Evolutionary conservation across 1,140 invertebrate species (phyloP).

Genomic region (Saccostrea cuccullata): DNA sequence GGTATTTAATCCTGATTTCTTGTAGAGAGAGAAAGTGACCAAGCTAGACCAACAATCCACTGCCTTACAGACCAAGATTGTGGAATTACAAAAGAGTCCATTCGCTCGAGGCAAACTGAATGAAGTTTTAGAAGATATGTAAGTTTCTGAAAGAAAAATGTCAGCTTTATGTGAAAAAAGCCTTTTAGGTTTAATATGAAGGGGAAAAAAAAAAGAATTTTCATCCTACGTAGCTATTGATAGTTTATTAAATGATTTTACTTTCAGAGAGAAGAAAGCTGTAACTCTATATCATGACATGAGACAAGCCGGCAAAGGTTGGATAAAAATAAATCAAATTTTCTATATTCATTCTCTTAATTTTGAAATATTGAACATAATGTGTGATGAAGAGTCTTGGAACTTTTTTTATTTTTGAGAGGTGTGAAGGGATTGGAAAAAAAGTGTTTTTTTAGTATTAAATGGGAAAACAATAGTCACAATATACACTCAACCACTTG

Average conservation of each 20-base stretch:
- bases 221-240: neutral
- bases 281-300: slow-evolving; percentile 63
- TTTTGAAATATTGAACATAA: neutral
- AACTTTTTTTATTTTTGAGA: no score
- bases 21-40: slow-evolving; percentile 63
- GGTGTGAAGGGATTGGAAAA: no score
- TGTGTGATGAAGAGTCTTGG: no score
- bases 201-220: neutral
- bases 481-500: no score
- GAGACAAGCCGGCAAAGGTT: slow-evolving; percentile 62
- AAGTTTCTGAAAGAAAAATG: slow-evolving; percentile 44
- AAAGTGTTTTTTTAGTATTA: no score
- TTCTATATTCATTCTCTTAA: neutral
- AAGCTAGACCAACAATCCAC: slow-evolving; percentile 64
- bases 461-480: no score
- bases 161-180: neutral
- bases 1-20: slow-evolving; percentile 31
- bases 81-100: slow-evolving; percentile 73
- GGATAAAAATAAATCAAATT: neutral
- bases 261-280: slow-evolving; percentile 61
- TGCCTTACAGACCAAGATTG: slow-evolving; percentile 70
- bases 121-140: slow-evolving; percentile 69
- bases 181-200: neutral
- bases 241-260: neutral
- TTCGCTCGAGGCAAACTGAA: slow-evolving; percentile 67